Base-by-base conservation (phyloP, 2,797 vertebrate genomes). In the Acridotheres tristis region DNA sequence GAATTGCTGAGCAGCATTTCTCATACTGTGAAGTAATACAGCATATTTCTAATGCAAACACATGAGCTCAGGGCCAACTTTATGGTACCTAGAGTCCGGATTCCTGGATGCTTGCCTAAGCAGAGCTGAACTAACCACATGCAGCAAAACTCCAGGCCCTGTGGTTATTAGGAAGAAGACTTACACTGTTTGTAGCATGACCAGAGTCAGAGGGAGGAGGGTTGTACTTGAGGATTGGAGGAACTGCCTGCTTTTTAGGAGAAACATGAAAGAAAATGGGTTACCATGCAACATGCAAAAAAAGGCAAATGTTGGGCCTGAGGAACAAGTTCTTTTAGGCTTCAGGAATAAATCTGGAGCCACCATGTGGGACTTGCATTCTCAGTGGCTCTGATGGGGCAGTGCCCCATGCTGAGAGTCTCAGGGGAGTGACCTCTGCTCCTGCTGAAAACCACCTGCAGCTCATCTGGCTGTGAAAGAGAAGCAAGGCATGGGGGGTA, bases 61-160 rank as follows among this genome's bases (percentile, higher is more conserved):
- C 19, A 57, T 40, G 48, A 95, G 53, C 78, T 67, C 50, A 54
- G 61, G 61, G 53, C 53, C 54, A 66, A 2, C 47, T 92, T 87
- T 61, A 71, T 54, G 38, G 73, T 51, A 67, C 30, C 30, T 87
- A 29, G 27, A 74, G 80, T 86, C 67, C 43, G 30, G 40, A 67
- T 73, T 82, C 45, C 77, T 94, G 90, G 72, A 87, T 82, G 25
- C 66, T 90, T 92, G 80, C 77, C 59, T 69, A 55, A 79, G 40
- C 50, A 80, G 84, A 90, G 38, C 22, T 71, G 72, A 90, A 15
- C 16, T 73, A 74, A 80, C 42, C 27, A 47, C 50, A 36, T 6
- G 19, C 11, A 82, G n/a, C 47, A 69, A 29, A 94, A 80, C 38
- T 61, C 27, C 42, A 59, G 40, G 23, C 38, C 32, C 27, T 14